Evolutionary conservation across 2,888 invertebrate genomes (phyloP).

Genomic region (Metallyticus violacea): DNA sequence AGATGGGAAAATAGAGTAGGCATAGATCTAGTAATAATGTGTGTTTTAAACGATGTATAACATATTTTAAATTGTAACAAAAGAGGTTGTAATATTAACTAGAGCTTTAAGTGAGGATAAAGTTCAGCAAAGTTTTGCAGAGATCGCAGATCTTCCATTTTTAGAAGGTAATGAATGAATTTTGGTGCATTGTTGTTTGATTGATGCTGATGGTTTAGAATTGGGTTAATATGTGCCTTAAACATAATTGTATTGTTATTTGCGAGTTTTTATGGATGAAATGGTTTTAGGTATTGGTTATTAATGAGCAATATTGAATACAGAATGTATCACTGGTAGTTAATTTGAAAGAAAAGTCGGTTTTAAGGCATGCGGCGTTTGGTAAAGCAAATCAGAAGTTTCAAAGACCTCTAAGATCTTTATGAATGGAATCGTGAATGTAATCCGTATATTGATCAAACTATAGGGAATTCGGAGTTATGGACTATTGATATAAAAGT

Average conservation of each 20-base stretch:
- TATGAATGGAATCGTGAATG: background rate
- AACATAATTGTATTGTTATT: background rate
- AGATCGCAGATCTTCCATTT: background rate
- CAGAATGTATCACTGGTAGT: background rate
- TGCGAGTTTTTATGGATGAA: background rate
- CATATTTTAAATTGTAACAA: background rate
- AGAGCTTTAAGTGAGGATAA: background rate
- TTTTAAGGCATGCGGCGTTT: background rate
- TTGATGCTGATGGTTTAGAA: background rate
- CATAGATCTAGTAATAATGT: background rate
- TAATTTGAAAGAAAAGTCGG: background rate
- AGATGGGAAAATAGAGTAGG: background rate
- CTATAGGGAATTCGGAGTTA: background rate
- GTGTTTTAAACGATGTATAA: too few relatives aligned
- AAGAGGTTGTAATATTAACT: background rate
- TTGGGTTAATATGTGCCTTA: background rate
- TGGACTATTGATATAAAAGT: too few relatives aligned
- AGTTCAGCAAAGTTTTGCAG: background rate
- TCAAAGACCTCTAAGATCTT: background rate
- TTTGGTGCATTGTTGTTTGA: background rate
- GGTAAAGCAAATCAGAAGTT: background rate
- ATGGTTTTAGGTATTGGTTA: background rate
- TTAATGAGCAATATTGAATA: background rate
- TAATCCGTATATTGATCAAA: background rate
- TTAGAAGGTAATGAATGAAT: background rate